These are phyloP conservation scores for Mormyrus hasselquistii DNA, from an alignment of 2,797 vertebrate species.

Conservation along the genomic window DNA sequence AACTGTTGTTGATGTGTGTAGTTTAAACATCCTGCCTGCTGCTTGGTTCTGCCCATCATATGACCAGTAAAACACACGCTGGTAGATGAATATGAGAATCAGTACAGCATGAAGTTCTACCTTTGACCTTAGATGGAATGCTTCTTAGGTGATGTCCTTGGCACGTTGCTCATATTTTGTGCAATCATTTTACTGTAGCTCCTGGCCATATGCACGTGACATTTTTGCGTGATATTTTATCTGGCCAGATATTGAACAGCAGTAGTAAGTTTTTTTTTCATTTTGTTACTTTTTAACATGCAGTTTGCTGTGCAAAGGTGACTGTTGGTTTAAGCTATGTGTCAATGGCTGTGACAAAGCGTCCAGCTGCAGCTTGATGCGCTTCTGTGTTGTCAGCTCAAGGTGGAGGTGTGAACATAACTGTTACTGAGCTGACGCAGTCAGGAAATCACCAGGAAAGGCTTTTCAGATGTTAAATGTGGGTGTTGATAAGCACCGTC, in stretches of 20 bases:
- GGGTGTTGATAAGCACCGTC: conserved; percentile 5
- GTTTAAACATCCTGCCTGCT: background rate
- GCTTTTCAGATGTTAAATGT: conserved; percentile 22
- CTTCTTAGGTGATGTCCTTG: background rate
- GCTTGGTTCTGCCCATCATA: background rate
- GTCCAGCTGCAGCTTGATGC: background rate
- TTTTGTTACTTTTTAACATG: conserved; percentile 28
- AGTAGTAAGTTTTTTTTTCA: background rate
- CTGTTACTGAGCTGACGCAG: background rate
- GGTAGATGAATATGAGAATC: background rate
- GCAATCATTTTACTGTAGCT: background rate
- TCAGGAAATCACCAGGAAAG: conserved; percentile 5
- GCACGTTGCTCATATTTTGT: background rate
- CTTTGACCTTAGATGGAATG: background rate
- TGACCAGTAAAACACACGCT: background rate
- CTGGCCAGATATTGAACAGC: background rate
- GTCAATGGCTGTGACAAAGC: background rate
- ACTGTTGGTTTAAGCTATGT: conserved; percentile 17
- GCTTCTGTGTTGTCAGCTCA: background rate
- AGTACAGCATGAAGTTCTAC: background rate
- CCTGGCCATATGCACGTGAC: background rate
- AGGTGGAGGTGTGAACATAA: conserved; percentile 5
- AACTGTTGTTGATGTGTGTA: background rate
- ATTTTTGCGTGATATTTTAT: background rate
- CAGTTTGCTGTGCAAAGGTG: conserved; percentile 8